Conservation (phyloP, 2,113 vertebrate species). For the Ochotona princeps region DNA sequence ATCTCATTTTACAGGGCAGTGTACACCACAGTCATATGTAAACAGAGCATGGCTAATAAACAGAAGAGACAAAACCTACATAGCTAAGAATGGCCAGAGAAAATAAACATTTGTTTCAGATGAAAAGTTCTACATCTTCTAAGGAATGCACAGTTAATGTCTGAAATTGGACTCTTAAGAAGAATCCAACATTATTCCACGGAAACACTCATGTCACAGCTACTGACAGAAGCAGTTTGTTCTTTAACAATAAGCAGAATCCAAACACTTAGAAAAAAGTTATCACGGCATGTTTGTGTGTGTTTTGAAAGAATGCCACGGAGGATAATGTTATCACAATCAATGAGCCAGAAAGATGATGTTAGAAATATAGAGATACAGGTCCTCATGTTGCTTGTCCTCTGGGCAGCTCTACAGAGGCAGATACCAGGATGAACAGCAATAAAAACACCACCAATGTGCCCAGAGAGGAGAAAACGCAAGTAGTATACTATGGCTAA, state of each 20-base stretch:
- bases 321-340: neutral
- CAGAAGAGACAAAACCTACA: neutral
- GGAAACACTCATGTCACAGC: neutral
- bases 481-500: neutral
- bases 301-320: neutral
- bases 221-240: conserved; percentile 3
- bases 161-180: neutral
- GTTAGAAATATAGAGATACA: neutral
- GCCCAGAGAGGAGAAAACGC: neutral
- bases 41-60: neutral
- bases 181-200: neutral
- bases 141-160: neutral
- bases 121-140: conserved; percentile 22
- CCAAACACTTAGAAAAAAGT: neutral
- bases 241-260: neutral
- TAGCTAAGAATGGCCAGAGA: neutral
- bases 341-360: neutral
- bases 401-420: neutral
- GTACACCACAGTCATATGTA: neutral
- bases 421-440: neutral
- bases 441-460: neutral
- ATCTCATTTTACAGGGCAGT: neutral
- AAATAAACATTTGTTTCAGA: conserved; percentile 30
- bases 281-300: neutral
- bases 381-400: neutral